A percentile compares a stretch with the other conserved stretches of the same genome.
phyloP scores from a whole-genome alignment of 1,140 invertebrate genomes.

The Helicorthomorpha holstii region DNA sequence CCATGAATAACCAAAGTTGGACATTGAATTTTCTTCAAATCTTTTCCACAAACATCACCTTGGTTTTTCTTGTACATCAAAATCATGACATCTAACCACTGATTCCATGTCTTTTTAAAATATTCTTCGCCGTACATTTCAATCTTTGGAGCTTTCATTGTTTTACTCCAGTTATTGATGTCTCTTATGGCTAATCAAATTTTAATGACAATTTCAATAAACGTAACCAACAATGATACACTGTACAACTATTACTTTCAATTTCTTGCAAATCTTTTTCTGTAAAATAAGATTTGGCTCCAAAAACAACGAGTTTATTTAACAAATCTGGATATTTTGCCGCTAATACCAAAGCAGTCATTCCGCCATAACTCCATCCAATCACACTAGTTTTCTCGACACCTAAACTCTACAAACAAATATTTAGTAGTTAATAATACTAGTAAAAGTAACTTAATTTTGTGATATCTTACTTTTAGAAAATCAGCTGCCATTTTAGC shows the following conservation, averaged over 20 bases:
- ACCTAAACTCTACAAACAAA: slow-evolving; percentile 18
- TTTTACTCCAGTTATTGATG: slow-evolving; percentile 57
- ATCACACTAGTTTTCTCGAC: slow-evolving; percentile 20
- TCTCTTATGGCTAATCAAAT: slow-evolving; percentile 43
- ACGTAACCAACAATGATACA: no score
- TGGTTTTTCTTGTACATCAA: slow-evolving; percentile 12
- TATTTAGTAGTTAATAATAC: no score
- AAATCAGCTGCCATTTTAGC: slow-evolving; percentile 46
- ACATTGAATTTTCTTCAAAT: slow-evolving; percentile 35
- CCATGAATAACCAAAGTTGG: slow-evolving; percentile 67
- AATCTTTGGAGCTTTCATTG: slow-evolving; percentile 52
- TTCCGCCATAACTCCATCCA: slow-evolving; percentile 29
- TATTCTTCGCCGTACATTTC: slow-evolving; percentile 55
- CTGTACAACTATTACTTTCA: no score
- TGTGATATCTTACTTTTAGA: no score
- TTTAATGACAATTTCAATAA: no score
- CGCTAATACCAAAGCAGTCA: slow-evolving; percentile 23
- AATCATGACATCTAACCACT: slow-evolving; percentile 48
- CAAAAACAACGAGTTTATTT: slow-evolving; percentile 24
- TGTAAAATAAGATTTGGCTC: slow-evolving; percentile 23
- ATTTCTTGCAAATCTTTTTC: slow-evolving; percentile 22
- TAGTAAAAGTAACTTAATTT: no score
- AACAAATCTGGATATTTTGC: slow-evolving; percentile 21
- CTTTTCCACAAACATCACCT: slow-evolving; percentile 26
- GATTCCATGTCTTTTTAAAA: slow-evolving; percentile 46